A percentile compares a stretch with the other conserved stretches of the same genome.
Evolutionary conservation across 2,888 invertebrate genomes (phyloP).

Genomic region (Caenorhabditis angaria): DNA sequence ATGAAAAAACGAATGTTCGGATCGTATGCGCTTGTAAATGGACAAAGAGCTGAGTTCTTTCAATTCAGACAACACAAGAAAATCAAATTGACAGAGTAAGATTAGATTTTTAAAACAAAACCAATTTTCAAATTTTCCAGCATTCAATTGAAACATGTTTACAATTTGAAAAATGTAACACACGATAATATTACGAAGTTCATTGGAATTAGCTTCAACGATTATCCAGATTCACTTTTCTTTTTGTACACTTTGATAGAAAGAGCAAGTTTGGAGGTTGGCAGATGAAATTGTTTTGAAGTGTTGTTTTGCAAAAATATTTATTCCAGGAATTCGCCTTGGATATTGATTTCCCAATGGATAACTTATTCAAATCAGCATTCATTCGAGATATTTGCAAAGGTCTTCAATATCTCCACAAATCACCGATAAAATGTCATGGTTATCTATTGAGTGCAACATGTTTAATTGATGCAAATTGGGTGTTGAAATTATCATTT

Average conservation of each 20-base stretch:
- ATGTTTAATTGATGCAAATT: conserved; percentile 70
- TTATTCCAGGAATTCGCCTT: conserved; percentile 59
- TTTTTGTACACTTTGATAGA: conserved; percentile 64
- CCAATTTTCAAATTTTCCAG: conserved; percentile 16
- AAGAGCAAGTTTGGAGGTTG: conserved; percentile 62
- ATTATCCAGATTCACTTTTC: conserved; percentile 53
- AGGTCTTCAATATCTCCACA: conserved; percentile 67
- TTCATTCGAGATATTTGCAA: conserved; percentile 68
- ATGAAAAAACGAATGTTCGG: conserved; percentile 42
- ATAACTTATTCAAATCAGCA: conserved; percentile 68
- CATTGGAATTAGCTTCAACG: conserved; percentile 66
- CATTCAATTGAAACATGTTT: conserved; percentile 55
- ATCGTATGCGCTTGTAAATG: conserved; percentile 63
- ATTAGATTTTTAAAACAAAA: background rate
- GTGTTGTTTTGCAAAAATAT: background rate
- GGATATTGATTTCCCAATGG: conserved; percentile 66
- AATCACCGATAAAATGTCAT: conserved; percentile 62
- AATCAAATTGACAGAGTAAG: conserved; percentile 58
- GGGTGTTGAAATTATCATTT: conserved; percentile 67
- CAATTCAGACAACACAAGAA: conserved; percentile 54
- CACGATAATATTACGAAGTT: conserved; percentile 67
- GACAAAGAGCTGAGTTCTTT: conserved; percentile 64
- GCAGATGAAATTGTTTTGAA: background rate
- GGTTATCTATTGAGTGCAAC: conserved; percentile 59
- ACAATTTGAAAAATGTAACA: conserved; percentile 62